Base-by-base conservation (phyloP, 2,113 vertebrate species). In the Periophthalmodon schlosseri region DNA sequence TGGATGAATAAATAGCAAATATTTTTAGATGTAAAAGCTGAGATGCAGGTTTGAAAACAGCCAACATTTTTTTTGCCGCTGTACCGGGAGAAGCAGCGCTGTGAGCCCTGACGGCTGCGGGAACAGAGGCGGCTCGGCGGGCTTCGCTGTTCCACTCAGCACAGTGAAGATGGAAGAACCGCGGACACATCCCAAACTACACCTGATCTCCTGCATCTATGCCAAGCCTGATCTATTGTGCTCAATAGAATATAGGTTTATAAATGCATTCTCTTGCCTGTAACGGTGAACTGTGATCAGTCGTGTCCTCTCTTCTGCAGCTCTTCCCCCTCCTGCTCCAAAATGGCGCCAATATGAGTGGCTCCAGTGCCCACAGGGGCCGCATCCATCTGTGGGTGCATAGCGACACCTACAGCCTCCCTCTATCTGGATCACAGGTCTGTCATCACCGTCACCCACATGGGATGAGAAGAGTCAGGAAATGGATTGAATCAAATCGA, bases 311-410 rank as follows among this genome's bases (percentile, higher is more conserved):
- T 93, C 94, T 95, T 95, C 94, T 94, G 95, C 93, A 93, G 93
- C 91, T 91, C 86, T 87, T 89, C 93, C 92, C 93, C 93, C 94
- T 91, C 91, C 92, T 87, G 95, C 96, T 98, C 97, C 96, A 99
- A 99, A 99, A 99, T 98, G 96, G 97, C 96, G 97, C 96, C 97
- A 99, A 98, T 94, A 94, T 91, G 94, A 91, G 93, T 91, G 91
- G 94, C 91, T 91, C 83, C 87, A 90, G 93, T 54, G 81, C 87
- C 90, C 87, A 85, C 8, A 13, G 89, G 91, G 82, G 82, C 87
- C 11, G 21, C 56, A 64, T 50, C 23, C 69, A 85, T 79, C 11
- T 12, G 2, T 39, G 83, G 54, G 90, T 47, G 79, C 80, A 44
- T 7, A 44, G 39, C 39, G 39, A 44, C 39, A 10, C 39, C 39